phyloP scores from a whole-genome alignment of 2,797 vertebrate genomes.

The Sebastes minor region DNA sequence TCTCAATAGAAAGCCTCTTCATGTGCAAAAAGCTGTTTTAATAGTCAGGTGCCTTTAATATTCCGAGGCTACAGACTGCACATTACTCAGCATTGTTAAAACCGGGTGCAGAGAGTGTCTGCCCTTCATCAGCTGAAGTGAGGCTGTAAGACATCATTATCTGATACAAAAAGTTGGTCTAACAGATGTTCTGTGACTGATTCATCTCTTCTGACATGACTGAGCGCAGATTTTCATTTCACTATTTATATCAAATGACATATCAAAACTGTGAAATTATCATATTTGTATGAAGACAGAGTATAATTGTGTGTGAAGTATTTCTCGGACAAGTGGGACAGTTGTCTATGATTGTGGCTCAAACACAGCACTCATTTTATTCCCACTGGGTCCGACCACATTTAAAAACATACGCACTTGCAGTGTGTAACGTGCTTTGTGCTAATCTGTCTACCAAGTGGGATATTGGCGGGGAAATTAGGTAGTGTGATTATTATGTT shows the following conservation, averaged over 20 bases:
- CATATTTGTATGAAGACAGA: neutral
- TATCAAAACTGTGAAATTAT: neutral
- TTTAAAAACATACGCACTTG: slow-evolving; percentile 35
- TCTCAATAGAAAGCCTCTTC: neutral
- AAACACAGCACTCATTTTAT: slow-evolving; percentile 6
- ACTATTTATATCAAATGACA: neutral
- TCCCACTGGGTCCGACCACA: slow-evolving; percentile 15
- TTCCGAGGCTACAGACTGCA: neutral
- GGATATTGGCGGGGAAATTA: slow-evolving; percentile 37
- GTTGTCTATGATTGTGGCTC: neutral
- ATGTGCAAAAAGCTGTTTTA: neutral
- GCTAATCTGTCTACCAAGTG: slow-evolving; percentile 18
- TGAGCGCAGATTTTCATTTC: neutral
- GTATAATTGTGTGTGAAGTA: neutral
- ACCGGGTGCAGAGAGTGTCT: neutral
- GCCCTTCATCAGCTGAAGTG: neutral
- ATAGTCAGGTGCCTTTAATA: neutral
- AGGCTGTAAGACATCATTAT: slow-evolving; percentile 4
- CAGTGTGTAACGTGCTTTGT: neutral
- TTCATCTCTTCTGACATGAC: neutral
- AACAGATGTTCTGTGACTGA: slow-evolving; percentile 8
- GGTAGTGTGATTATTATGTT: slow-evolving; percentile 2
- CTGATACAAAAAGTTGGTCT: slow-evolving; percentile 5
- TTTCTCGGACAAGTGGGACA: neutral
- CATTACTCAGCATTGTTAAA: neutral